phyloP scores from a whole-genome alignment of 1,140 invertebrate genomes.

The Drosophila funebris region DNA sequence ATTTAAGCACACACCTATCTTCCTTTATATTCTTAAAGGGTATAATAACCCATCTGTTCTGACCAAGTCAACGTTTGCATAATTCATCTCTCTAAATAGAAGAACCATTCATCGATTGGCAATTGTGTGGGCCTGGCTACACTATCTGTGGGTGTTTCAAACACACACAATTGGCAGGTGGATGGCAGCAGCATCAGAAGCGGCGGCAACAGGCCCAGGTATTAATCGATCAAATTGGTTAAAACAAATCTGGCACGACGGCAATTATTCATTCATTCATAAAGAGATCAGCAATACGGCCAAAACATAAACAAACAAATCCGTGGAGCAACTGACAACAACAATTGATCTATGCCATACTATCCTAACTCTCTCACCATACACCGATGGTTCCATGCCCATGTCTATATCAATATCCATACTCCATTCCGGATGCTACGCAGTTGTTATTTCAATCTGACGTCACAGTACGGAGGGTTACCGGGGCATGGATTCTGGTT shows the following conservation, averaged over 20 bases:
- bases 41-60: constrained; percentile 33
- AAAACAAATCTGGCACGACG: constrained; percentile 45
- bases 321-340: constrained; percentile 55
- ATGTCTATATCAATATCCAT: constrained; percentile 15
- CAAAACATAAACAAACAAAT: constrained; percentile 74
- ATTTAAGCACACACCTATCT: background rate
- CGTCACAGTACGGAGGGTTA: constrained; percentile 22
- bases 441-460: constrained; percentile 19
- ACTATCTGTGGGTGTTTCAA: background rate
- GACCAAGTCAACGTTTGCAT: constrained; percentile 49
- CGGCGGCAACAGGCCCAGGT: background rate
- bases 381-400: background rate
- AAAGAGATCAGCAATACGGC: constrained; percentile 61
- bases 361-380: background rate
- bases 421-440: constrained; percentile 19
- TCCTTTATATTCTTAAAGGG: background rate
- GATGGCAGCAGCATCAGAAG: background rate
- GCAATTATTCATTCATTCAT: constrained; percentile 80
- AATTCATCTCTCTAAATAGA: constrained; percentile 47
- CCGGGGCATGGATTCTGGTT: background rate
- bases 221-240: constrained; percentile 67
- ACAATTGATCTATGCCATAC: constrained; percentile 71
- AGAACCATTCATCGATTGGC: background rate
- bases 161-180: constrained; percentile 13
- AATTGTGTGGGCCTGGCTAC: background rate